Conservation (phyloP, 2,888 invertebrate genomes). For the Apamea monoglypha region DNA sequence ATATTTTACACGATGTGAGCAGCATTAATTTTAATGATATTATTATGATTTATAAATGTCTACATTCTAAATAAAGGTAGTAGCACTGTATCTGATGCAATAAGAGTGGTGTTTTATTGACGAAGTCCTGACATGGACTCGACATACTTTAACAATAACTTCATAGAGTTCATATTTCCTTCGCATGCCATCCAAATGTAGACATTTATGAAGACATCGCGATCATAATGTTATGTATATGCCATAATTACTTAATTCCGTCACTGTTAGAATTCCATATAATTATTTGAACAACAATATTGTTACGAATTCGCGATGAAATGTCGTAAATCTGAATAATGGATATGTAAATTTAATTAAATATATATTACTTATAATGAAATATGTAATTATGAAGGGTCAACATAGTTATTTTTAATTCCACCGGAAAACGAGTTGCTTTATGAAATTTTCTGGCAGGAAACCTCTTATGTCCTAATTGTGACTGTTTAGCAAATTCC, state of each 20-base stretch:
- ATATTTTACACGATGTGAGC: constrained; percentile 61
- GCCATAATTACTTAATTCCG: constrained; percentile 55
- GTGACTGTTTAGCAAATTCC: constrained; percentile 41
- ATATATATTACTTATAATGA: constrained; percentile 61
- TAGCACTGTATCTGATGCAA: constrained; percentile 28
- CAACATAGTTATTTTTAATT: constrained; percentile 68
- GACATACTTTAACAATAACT: neutral
- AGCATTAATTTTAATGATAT: constrained; percentile 55
- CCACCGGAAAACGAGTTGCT: constrained; percentile 63
- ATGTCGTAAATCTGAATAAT: constrained; percentile 47
- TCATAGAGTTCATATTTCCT: constrained; percentile 6
- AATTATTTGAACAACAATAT: constrained; percentile 43
- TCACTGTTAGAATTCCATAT: constrained; percentile 40
- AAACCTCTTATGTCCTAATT: neutral
- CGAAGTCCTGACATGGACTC: neutral
- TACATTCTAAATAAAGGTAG: constrained; percentile 56
- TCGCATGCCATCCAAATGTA: constrained; percentile 55
- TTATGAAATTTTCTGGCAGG: constrained; percentile 56
- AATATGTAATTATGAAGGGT: constrained; percentile 63
- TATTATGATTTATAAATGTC: constrained; percentile 60
- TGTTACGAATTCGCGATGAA: constrained; percentile 50
- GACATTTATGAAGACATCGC: constrained; percentile 58
- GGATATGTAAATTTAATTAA: constrained; percentile 58
- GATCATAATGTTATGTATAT: constrained; percentile 30
- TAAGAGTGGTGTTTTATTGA: constrained; percentile 55